phyloP scores from a whole-genome alignment of 1,140 invertebrate genomes.

The Mylabris phalerata region DNA sequence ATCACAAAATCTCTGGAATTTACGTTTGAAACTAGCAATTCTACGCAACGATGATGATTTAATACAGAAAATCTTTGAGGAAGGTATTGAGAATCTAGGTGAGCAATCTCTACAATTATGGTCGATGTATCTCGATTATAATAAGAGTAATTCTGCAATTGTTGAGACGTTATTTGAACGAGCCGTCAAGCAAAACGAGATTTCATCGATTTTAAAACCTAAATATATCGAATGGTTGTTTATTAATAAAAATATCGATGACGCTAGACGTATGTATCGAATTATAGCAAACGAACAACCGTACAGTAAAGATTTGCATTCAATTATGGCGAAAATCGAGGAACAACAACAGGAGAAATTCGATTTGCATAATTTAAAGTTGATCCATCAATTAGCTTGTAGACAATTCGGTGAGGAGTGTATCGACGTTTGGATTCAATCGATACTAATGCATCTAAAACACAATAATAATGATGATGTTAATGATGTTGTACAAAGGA shows the following conservation, averaged over 20 bases:
- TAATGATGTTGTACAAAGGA: slow-evolving; percentile 2
- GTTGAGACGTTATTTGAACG: slow-evolving; percentile 19
- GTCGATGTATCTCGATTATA: slow-evolving; percentile 22
- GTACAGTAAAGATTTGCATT: slow-evolving; percentile 19
- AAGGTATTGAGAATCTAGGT: slow-evolving; percentile 14
- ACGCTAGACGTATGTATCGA: slow-evolving; percentile 5
- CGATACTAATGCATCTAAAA: slow-evolving; percentile 43
- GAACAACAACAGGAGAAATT: slow-evolving; percentile 32
- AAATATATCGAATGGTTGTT: slow-evolving; percentile 29
- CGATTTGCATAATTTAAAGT: slow-evolving; percentile 26
- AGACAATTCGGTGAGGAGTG: slow-evolving; percentile 47
- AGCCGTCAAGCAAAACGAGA: slow-evolving; percentile 20
- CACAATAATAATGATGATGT: background rate
- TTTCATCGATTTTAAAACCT: slow-evolving; percentile 24
- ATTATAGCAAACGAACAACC: slow-evolving; percentile 1
- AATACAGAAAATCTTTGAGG: slow-evolving; percentile 18
- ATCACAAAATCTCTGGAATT: slow-evolving; percentile 26
- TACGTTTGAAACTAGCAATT: slow-evolving; percentile 8
- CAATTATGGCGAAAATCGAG: slow-evolving; percentile 40
- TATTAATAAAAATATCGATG: slow-evolving; percentile 20
- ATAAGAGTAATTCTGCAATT: slow-evolving; percentile 9
- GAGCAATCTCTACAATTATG: slow-evolving; percentile 24
- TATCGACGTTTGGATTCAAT: slow-evolving; percentile 53
- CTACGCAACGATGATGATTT: slow-evolving; percentile 19
- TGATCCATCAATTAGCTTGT: slow-evolving; percentile 42